phyloP scores from a whole-genome alignment of 2,888 invertebrate species.

The Pomacea canaliculata region DNA sequence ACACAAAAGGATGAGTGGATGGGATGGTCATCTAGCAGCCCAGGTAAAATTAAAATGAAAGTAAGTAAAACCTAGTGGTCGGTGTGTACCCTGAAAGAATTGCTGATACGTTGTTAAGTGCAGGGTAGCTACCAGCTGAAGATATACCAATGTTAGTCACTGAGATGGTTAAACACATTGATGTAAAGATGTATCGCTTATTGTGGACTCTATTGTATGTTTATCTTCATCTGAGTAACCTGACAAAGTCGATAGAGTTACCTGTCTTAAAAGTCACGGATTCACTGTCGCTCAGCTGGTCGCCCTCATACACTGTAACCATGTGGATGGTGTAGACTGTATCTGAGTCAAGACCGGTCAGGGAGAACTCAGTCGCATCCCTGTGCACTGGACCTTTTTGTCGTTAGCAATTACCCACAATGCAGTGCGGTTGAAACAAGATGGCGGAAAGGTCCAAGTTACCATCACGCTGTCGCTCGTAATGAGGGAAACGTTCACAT shows the following conservation, averaged over 20 bases:
- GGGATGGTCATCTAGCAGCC: too few relatives aligned
- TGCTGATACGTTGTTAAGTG: too few relatives aligned
- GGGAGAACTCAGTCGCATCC: slow-evolving; percentile 26
- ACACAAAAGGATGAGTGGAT: too few relatives aligned
- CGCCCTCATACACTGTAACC: slow-evolving; percentile 18
- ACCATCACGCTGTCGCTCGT: slow-evolving; percentile 16
- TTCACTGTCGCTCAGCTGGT: slow-evolving; percentile 16
- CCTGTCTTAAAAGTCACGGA: slow-evolving; percentile 7
- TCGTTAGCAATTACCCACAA: slow-evolving; percentile 25
- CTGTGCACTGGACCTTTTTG: slow-evolving; percentile 18
- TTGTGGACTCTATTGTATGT: too few relatives aligned
- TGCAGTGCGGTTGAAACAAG: slow-evolving; percentile 29
- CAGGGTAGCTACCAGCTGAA: too few relatives aligned
- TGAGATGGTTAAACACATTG: too few relatives aligned
- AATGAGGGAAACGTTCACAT: slow-evolving; percentile 12
- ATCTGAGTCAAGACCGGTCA: slow-evolving; percentile 24
- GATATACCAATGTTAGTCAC: too few relatives aligned
- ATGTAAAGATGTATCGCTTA: too few relatives aligned
- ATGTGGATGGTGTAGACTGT: slow-evolving; percentile 25
- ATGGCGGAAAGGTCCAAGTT: slow-evolving; percentile 28
- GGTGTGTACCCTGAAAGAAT: too few relatives aligned
- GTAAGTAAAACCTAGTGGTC: too few relatives aligned
- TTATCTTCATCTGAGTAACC: too few relatives aligned
- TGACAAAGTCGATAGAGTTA: not conserved
- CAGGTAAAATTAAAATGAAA: too few relatives aligned